Conservation (phyloP, 2,888 invertebrate species). For the Nomada goodeniana region DNA sequence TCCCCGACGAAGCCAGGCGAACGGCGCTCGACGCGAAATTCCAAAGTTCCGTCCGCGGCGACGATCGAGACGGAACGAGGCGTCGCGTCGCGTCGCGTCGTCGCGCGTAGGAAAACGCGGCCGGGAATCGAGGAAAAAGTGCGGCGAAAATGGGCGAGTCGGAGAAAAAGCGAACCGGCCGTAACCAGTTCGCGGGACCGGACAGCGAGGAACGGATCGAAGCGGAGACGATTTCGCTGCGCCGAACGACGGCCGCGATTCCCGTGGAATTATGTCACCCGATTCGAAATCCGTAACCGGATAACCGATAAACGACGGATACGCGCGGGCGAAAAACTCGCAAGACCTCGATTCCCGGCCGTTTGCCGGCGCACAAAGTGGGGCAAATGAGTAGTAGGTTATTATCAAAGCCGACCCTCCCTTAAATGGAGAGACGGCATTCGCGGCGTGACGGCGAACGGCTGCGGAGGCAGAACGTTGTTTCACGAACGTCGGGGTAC, state of each 20-base stretch:
- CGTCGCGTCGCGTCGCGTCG: background rate
- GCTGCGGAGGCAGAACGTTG: conserved; percentile 27
- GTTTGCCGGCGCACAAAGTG: conserved; percentile 56
- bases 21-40: background rate
- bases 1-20: background rate
- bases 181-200: background rate
- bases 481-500: conserved; percentile 23
- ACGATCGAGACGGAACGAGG: background rate
- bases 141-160: rapidly evolving
- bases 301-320: conserved; percentile 63
- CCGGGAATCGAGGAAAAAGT: background rate
- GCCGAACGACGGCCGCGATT: background rate
- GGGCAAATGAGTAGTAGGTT: conserved; percentile 73
- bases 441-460: conserved; percentile 63
- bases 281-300: conserved; percentile 68
- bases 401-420: conserved; percentile 73
- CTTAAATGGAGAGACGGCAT: conserved; percentile 75
- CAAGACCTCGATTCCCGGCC: conserved; percentile 63
- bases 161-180: background rate
- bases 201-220: background rate
- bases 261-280: conserved; percentile 57
- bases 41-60: background rate
- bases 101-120: background rate
- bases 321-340: conserved; percentile 50
- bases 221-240: conserved; percentile 32